These are phyloP conservation scores for Lithobates pipiens DNA, from an alignment of 2,797 vertebrate genomes.

Conservation along the genomic window DNA sequence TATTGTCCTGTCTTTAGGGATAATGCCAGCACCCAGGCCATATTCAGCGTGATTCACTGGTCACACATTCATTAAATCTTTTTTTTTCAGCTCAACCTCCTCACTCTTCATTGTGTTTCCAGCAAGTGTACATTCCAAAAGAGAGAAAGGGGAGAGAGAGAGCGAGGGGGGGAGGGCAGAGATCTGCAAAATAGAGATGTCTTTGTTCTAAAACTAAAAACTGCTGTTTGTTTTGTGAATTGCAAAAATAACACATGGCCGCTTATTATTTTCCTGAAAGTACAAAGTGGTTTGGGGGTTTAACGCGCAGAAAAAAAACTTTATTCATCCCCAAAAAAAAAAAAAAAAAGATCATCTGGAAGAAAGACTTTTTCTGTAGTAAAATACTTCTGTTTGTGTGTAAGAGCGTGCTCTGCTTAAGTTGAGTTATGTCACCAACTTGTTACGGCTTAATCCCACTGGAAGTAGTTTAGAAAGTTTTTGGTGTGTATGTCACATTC, in stretches of 20 bases:
- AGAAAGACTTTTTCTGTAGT: background rate
- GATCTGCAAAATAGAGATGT: constrained; percentile 44
- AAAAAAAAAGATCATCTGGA: background rate
- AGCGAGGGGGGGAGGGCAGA: constrained; percentile 59
- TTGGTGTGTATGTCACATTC: constrained; percentile 6
- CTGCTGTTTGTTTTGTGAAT: constrained; percentile 44
- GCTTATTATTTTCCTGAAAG: constrained; percentile 40
- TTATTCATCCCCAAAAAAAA: background rate
- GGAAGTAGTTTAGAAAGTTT: constrained; percentile 5
- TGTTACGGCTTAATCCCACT: constrained; percentile 9
- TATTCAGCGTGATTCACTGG: constrained; percentile 66
- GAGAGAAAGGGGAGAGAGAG: constrained; percentile 28
- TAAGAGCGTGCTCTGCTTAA: background rate
- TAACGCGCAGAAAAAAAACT: background rate
- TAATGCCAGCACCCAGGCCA: constrained; percentile 61
- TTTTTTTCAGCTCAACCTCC: constrained; percentile 54
- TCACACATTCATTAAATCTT: constrained; percentile 63
- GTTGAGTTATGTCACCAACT: constrained; percentile 16
- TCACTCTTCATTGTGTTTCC: constrained; percentile 65
- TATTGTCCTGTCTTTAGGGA: constrained; percentile 66
- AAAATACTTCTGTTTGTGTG: constrained; percentile 1
- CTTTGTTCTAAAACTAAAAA: constrained; percentile 52
- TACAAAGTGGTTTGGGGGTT: background rate
- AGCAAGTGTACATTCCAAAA: constrained; percentile 65
- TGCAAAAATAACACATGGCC: constrained; percentile 45